These are phyloP conservation scores for Falco rusticolus DNA, from an alignment of 2,797 vertebrate genomes.

Conservation along the genomic window DNA sequence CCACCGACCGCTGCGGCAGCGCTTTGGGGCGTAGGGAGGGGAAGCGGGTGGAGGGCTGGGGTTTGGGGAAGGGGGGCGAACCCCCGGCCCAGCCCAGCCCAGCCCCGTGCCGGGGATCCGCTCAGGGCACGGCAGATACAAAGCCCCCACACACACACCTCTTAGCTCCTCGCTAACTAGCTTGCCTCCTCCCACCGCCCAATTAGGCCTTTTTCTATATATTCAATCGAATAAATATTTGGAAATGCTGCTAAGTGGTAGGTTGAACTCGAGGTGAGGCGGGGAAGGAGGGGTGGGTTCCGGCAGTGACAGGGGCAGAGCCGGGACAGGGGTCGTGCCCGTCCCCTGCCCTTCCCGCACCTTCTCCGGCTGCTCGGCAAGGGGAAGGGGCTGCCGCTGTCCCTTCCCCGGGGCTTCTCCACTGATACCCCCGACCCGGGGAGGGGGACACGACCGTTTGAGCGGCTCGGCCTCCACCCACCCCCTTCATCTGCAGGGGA, in stretches of 20 bases:
- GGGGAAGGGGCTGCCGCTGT: background rate
- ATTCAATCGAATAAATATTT: constrained; percentile 44
- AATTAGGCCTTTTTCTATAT: constrained; percentile 15
- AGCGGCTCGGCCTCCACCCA: background rate
- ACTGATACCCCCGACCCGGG: too few relatives aligned
- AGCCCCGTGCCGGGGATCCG: background rate
- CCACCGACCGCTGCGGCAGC: background rate
- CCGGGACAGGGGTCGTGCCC: background rate
- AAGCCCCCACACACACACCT: background rate
- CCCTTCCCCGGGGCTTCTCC: background rate
- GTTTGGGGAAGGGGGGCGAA: background rate
- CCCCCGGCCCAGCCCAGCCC: background rate
- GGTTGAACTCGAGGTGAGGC: background rate
- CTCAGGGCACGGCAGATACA: background rate
- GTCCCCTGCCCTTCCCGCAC: fast-evolving
- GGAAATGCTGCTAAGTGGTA: constrained; percentile 22
- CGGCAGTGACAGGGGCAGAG: background rate
- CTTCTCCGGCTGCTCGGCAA: too few relatives aligned
- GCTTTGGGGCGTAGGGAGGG: background rate
- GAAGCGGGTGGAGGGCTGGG: background rate
- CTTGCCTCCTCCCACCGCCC: background rate
- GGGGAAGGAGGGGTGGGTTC: background rate
- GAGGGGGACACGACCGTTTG: background rate
- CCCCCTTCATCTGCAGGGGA: background rate
- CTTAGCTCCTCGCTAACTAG: background rate